Base-by-base conservation (phyloP, 2,113 vertebrate genomes). In the Tenebrosternarchus preto region DNA sequence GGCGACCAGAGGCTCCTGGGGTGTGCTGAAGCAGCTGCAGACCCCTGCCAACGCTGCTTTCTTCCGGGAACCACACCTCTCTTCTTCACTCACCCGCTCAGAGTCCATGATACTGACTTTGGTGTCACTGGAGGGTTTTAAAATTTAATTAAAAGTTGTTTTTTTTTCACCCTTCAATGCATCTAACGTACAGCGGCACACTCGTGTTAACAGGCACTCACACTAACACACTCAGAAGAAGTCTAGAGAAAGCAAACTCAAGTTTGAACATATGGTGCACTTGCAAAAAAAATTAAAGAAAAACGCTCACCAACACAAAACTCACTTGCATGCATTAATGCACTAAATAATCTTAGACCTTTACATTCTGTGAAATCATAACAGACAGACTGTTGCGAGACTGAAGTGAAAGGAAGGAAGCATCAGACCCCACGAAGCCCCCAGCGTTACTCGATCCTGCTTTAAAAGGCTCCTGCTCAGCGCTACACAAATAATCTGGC, bases 401-500 rank as follows among this genome's bases (percentile, higher is more conserved):
- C 76, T 59, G 55, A 59, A 82, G 72, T 16, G 19, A 59, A 39
- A 59, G 25, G n/a, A 25, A 0, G 36, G 70, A 31, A 68, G 77
- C 63, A 36, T 50, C 27, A 43, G 69, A 76, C 69, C 56, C 60
- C 20, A 57, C n/a, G 64, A 85, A 75, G 60, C 77, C n/a, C n/a
- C n/a, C 80, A 71, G 80, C 80, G 87, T 88, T 88, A 89, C 88
- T 83, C 83, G 85, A 89, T 90, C 85, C 84, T 19, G 73, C 82
- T 85, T 87, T 80, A 86, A 89, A 90, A 89, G 86, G 77, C 56
- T 55, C 72, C 83, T 33, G 80, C 90, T 85, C 80, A 84, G 83
- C 56, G 9, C 82, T 83, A 85, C 77, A 87, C 85, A 85, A 88
- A 92, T 86, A 90, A 90, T 89, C 86, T 88, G 84, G 84, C 83